A percentile compares a stretch with the other conserved stretches of the same genome.
Evolutionary conservation across 2,797 vertebrate species (phyloP).

Genomic region (Pseudochromis fuscus): DNA sequence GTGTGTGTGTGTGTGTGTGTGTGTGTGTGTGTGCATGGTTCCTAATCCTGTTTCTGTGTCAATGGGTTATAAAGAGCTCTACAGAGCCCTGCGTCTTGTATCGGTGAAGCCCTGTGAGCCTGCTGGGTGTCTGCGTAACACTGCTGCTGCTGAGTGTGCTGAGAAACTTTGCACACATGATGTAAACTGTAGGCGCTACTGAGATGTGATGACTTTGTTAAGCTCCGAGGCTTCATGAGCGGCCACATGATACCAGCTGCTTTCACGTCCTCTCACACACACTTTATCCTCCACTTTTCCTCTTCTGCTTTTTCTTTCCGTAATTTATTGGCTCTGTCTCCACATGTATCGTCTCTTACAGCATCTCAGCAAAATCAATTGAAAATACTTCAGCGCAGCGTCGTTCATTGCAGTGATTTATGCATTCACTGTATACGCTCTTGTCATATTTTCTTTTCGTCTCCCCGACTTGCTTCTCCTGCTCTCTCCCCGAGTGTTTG

Average conservation of each 20-base stretch:
- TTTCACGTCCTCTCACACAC: constrained; percentile 8
- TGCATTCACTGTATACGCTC: constrained; percentile 20
- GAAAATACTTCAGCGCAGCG: constrained; percentile 37
- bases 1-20: constrained; percentile 4
- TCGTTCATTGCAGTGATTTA: constrained; percentile 43
- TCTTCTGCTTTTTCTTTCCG: background rate
- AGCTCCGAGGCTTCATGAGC: constrained; percentile 22
- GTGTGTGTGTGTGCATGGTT: background rate
- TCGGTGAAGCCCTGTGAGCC: background rate
- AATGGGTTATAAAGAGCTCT: constrained; percentile 11
- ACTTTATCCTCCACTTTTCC: constrained; percentile 11
- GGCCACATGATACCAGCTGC: constrained; percentile 9
- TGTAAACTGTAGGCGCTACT: constrained; percentile 6
- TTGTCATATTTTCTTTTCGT: constrained; percentile 20
- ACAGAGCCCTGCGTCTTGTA: background rate
- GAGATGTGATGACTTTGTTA: constrained; percentile 24
- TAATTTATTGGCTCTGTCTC: constrained; percentile 27
- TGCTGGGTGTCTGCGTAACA: background rate
- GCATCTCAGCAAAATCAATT: constrained; percentile 38
- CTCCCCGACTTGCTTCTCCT: background rate
- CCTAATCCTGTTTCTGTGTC: constrained; percentile 28
- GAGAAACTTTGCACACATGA: constrained; percentile 11
- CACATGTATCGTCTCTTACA: constrained; percentile 3
- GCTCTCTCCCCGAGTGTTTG: constrained; percentile 1
- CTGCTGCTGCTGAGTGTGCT: background rate